These are phyloP conservation scores for Epizoanthus ramosus DNA, from an alignment of 92 coral and sea anemone genomes.

Conservation along the genomic window DNA sequence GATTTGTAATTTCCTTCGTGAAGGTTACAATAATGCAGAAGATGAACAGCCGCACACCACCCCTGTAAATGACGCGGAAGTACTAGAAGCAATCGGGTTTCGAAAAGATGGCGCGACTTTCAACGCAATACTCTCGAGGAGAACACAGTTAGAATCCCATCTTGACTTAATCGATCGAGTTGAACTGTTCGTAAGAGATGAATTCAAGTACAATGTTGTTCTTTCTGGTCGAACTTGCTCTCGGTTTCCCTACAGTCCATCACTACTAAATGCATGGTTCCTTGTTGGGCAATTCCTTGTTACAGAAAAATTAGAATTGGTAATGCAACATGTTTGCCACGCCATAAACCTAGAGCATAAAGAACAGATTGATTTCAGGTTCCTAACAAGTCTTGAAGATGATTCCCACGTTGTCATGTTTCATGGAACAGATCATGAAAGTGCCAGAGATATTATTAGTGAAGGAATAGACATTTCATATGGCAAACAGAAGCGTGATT, in stretches of 20 bases:
- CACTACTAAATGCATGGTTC: conserved; percentile 17
- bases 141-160: not conserved
- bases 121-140: conserved; percentile 24
- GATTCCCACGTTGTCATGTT: conserved; percentile 26
- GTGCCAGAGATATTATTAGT: conserved; percentile 48
- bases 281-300: conserved; percentile 1
- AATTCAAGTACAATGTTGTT: conserved; percentile 46
- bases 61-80: not conserved
- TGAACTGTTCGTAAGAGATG: conserved; percentile 48
- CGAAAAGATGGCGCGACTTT: conserved; percentile 16
- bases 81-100: conserved; percentile 43
- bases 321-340: not conserved
- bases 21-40: conserved; percentile 9
- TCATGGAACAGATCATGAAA: conserved; percentile 68
- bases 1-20: conserved; percentile 41
- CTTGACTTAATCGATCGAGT: conserved; percentile 44
- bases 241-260: conserved; percentile 32
- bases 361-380: not conserved
- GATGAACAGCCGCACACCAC: not conserved
- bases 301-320: not conserved
- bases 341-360: conserved; percentile 26
- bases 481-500: conserved; percentile 55
- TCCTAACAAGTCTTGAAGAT: not conserved
- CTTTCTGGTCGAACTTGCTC: not conserved
- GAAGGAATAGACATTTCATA: conserved; percentile 42